phyloP scores from a whole-genome alignment of 92 coral and sea anemone genomes.

The Palythoa grandiflora region DNA sequence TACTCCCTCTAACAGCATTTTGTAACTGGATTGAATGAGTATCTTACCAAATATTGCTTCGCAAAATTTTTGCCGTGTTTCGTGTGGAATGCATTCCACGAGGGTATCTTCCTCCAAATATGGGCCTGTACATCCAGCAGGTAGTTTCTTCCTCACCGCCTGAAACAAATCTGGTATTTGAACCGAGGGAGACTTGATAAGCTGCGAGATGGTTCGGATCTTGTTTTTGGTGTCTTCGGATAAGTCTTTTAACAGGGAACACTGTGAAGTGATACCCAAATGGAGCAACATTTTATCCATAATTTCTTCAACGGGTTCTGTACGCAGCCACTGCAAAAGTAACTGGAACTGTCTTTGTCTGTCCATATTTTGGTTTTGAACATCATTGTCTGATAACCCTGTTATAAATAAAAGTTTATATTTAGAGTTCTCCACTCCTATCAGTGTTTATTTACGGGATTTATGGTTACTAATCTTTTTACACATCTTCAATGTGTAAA shows the following conservation, averaged over 20 bases:
- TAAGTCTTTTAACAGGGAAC: neutral
- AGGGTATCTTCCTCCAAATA: neutral
- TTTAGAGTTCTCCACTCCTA: neutral
- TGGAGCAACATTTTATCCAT: neutral
- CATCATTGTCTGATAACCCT: neutral
- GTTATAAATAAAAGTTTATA: neutral
- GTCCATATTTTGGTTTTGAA: neutral
- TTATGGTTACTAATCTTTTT: neutral
- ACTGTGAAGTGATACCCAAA: neutral
- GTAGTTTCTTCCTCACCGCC: neutral
- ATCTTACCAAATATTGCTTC: neutral
- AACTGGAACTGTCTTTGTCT: neutral
- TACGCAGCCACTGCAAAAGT: neutral
- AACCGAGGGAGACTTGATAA: neutral
- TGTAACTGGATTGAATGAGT: neutral
- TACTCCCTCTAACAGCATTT: too few relatives aligned
- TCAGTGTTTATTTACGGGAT: neutral
- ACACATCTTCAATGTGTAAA: too few relatives aligned
- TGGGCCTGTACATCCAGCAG: constrained; percentile 34
- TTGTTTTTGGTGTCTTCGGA: neutral
- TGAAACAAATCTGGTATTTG: neutral
- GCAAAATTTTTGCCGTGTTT: neutral
- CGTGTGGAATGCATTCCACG: neutral
- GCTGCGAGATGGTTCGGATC: neutral
- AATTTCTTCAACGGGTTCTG: neutral